Percentiles rank a stretch among this genome's conserved stretches.
Conservation (phyloP, 2,888 invertebrate species). For the Hoplodrina blanda region DNA sequence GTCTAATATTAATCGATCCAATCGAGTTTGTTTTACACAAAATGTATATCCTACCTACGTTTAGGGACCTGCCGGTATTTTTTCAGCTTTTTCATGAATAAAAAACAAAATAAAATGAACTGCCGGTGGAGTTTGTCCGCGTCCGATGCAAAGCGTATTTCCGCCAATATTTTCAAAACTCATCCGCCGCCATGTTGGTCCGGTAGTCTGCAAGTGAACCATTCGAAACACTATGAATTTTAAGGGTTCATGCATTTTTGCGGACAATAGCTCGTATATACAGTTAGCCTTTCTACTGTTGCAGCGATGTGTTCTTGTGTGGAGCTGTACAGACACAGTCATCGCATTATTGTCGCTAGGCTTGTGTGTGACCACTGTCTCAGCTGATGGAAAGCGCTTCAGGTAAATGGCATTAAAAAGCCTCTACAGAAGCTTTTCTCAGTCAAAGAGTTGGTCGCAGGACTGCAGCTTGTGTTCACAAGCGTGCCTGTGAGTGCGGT, state of each 20-base stretch:
- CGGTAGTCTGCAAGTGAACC: slow-evolving; percentile 32
- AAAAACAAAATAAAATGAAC: slow-evolving; percentile 1
- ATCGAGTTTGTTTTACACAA: too few species aligned
- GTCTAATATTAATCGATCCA: too few species aligned
- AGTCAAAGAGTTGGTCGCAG: neutral
- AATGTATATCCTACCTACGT: neutral
- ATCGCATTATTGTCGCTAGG: neutral
- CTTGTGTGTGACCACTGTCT: too few species aligned
- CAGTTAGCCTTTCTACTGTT: neutral
- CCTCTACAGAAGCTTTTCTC: neutral
- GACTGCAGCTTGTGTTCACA: neutral
- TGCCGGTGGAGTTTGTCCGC: slow-evolving; percentile 12
- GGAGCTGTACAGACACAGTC: neutral
- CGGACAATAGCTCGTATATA: slow-evolving; percentile 1
- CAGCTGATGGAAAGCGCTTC: too few species aligned
- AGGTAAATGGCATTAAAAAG: too few species aligned
- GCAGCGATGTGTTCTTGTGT: neutral
- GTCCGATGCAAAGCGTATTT: slow-evolving; percentile 28
- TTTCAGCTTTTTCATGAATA: neutral
- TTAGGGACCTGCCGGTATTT: neutral
- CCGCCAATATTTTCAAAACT: slow-evolving; percentile 40
- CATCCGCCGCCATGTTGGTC: slow-evolving; percentile 36
- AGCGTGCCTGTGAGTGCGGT: too few species aligned
- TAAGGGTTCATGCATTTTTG: slow-evolving; percentile 30
- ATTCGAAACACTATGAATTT: slow-evolving; percentile 33